phyloP scores from a whole-genome alignment of 2,113 vertebrate species.

The Erinaceus europaeus region DNA sequence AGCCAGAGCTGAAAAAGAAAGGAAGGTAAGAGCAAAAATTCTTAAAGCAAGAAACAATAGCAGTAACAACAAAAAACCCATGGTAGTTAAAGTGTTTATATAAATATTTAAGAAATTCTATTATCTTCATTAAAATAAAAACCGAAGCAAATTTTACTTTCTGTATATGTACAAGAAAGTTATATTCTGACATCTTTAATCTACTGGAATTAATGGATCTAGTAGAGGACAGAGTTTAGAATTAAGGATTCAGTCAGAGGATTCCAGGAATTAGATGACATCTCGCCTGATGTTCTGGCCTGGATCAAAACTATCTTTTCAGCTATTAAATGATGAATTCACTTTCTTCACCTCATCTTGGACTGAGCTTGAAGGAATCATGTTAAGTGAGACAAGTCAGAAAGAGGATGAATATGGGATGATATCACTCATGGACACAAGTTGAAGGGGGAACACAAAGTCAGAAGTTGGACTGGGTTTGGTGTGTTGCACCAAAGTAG shows the following conservation, averaged over 20 bases:
- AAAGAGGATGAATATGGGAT: no score
- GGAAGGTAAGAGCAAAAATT: neutral
- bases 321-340: no score
- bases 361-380: no score
- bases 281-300: neutral
- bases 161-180: neutral
- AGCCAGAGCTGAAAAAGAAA: no score
- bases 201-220: neutral
- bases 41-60: neutral
- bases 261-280: neutral
- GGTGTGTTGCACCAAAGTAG: no score
- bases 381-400: no score
- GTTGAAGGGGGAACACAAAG: no score
- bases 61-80: no score
- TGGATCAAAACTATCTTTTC: neutral
- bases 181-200: neutral
- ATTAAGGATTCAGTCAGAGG: neutral
- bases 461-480: no score
- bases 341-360: no score
- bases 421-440: no score
- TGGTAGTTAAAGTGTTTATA: neutral
- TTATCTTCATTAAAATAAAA: neutral
- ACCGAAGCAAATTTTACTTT: neutral
- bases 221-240: neutral
- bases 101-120: neutral